A percentile compares a stretch with the other conserved stretches of the same genome.
Conservation (phyloP, 1,140 invertebrate species). For the Argopecten irradians region DNA sequence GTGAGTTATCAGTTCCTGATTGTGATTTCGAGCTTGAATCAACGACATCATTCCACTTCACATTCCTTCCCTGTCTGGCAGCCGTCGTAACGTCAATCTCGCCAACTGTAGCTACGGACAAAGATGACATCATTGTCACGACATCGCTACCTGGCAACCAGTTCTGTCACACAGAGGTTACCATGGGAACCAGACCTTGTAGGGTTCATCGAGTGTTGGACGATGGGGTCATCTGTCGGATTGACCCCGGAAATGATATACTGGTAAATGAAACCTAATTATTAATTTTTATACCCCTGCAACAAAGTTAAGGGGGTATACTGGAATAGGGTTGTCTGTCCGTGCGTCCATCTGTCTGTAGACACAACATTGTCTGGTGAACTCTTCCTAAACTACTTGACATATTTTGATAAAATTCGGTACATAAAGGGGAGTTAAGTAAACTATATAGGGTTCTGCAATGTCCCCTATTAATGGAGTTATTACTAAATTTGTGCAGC, state of each 20-base stretch:
- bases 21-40: not conserved
- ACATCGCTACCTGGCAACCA: conserved; percentile 51
- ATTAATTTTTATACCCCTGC: no score
- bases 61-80: conserved; percentile 56
- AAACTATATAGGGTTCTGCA: no score
- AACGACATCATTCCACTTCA: conserved; percentile 54
- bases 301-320: no score
- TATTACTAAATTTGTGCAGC: no score
- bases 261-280: no score
- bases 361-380: no score
- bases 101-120: conserved; percentile 51
- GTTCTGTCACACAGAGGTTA: conserved; percentile 60
- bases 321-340: no score
- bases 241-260: not conserved
- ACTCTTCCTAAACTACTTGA: no score
- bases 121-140: conserved; percentile 57
- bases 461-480: no score
- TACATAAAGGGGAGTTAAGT: no score
- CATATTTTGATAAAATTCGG: no score
- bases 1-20: conserved; percentile 8
- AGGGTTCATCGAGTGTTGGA: not conserved
- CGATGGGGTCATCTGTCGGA: not conserved
- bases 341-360: no score
- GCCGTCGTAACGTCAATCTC: conserved; percentile 57
- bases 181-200: conserved; percentile 45